Conservation (phyloP, 1,140 invertebrate species). For the Procambarus clarkii region DNA sequence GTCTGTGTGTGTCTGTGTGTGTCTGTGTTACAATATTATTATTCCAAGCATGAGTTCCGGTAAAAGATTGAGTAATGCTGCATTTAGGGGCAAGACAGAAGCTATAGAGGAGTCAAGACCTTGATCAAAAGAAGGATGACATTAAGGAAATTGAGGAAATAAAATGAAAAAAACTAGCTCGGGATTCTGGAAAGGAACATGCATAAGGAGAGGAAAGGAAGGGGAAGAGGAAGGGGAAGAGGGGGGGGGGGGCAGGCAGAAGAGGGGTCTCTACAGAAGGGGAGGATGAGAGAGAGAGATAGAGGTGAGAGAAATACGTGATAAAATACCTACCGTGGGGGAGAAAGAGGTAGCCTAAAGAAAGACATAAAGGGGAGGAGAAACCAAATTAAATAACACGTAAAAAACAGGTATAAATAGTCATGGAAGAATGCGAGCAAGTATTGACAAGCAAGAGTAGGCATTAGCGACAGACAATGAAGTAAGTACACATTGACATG, state of each 20-base stretch:
- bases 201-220: background rate
- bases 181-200: no score
- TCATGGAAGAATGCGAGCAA: background rate
- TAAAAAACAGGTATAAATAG: background rate
- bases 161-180: no score
- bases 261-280: no score
- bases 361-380: slow-evolving; percentile 25
- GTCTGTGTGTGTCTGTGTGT: no score
- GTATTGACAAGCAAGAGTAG: background rate
- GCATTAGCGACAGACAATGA: background rate
- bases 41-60: no score
- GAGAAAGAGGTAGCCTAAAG: slow-evolving; percentile 45
- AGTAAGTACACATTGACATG: background rate
- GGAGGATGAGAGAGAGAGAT: background rate
- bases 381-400: slow-evolving; percentile 27
- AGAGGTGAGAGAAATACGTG: background rate
- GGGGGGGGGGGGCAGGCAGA: no score
- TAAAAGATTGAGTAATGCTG: no score
- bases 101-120: no score
- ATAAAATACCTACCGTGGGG: slow-evolving; percentile 30
- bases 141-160: no score
- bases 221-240: background rate
- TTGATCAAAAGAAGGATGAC: no score
- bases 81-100: no score
- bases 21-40: no score